Base-by-base conservation (phyloP, 2,797 vertebrate species). In the Alcedo atthis region DNA sequence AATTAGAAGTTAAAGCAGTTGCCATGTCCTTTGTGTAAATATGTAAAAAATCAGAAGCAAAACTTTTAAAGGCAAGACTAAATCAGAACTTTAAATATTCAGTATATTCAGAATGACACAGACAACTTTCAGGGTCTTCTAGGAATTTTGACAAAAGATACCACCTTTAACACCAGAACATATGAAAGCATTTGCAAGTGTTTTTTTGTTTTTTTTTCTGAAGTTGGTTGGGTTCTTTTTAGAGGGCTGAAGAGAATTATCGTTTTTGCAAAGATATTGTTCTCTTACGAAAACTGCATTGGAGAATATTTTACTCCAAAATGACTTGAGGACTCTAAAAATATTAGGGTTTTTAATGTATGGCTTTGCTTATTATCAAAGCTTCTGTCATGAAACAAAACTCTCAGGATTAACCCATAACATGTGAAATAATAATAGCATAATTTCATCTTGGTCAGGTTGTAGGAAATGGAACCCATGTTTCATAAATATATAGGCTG, bases 201-300 rank as follows among this genome's bases (percentile, higher is more conserved):
- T 26, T 15, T n/a, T n/a, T n/a, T n/a, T n/a, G 24, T 59, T 79
- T 86, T 74, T 74, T 19, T 33, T 7, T 61, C 48, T 61, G 30
- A 80, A 53, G 32, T 30, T 32, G 3, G 1, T 7, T 66, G 48
- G 5, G 7, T 51, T 66, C 54, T 58, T 5, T 48, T 85, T 62
- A 53, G 49, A 33, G n/a, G 12, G 9, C 5, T 58, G 45, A 91
- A 75, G 12, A 7, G 7, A 12, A n/a, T 57, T 57, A 57, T 42
- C 6, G 24, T 12, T 73, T 64, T 51, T 22, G 15, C 67, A 68
- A 70, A 78, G 5, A 48, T 40, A 75, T 7, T 71, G 3, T 57
- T 3, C 14, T 73, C 9, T 75, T 63, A 35, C 2, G 6, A 58
- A 77, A 33, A 61, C 18, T 0, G 0, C 58, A 18, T 14, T 67